Conservation (phyloP, 2,113 vertebrate species). For the Jacana jacana region DNA sequence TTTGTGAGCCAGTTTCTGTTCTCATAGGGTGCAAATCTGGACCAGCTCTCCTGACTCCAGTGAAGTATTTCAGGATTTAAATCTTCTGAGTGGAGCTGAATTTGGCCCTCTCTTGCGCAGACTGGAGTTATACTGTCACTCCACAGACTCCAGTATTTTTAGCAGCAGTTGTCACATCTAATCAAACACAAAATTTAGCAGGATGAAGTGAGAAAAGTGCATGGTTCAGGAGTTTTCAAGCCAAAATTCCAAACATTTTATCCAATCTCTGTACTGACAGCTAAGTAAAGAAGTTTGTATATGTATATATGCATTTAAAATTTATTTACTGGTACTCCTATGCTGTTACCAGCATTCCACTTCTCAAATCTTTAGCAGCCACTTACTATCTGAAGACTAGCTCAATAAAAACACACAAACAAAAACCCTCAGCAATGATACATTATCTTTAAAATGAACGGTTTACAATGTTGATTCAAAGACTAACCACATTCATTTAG, state of each 20-base stretch:
- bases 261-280: background rate
- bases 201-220: slow-evolving; percentile 58
- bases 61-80: slow-evolving; percentile 44
- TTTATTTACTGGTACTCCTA: slow-evolving; percentile 15
- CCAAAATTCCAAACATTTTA: slow-evolving; percentile 63
- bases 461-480: background rate
- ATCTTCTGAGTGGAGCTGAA: slow-evolving; percentile 20
- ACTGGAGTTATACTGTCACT: slow-evolving; percentile 26
- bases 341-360: background rate
- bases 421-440: background rate
- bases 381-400: background rate
- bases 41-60: background rate
- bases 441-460: background rate
- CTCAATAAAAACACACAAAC: background rate
- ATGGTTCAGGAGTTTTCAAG: slow-evolving; percentile 33
- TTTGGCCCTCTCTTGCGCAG: slow-evolving; percentile 2
- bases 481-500: background rate
- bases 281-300: slow-evolving; percentile 23
- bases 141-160: slow-evolving; percentile 48
- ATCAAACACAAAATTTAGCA: slow-evolving; percentile 53
- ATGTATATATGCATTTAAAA: background rate
- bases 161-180: slow-evolving; percentile 66
- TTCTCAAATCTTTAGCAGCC: slow-evolving; percentile 3
- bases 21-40: slow-evolving; percentile 20
- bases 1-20: slow-evolving; percentile 31